Evolutionary conservation across 1,140 invertebrate species (phyloP), one percentile per base, ranked within the genome.

Genomic region (Steinernema khuongi): DNA sequence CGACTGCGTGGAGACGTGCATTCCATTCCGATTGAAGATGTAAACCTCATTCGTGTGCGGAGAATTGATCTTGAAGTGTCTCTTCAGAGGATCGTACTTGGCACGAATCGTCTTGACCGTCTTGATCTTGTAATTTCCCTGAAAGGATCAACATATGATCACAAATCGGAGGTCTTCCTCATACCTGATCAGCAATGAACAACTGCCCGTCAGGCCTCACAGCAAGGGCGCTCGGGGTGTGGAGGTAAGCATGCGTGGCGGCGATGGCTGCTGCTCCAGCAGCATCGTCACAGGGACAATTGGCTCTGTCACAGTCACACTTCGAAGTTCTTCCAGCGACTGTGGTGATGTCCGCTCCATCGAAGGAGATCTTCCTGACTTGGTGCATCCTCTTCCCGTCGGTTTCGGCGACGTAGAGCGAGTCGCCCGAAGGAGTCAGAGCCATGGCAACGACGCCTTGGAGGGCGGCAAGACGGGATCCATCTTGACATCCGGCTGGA

Each of bases 111-210:
- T 32, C 31, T 69, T 32, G 14, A 69, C 41, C 4, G 68, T 33
- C 68, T 69, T 69, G 28, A 69, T 69, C 68, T 69, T 69, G 68
- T 11, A 69, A 50, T 69, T 69, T 4, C 50, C 50, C 50, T 60
- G 26, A 60, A 60, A 41, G 7, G 7, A 41, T n/a, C 14, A 60
- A 60, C 11, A n/a, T 60, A n/a, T n/a, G 26, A 7, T 7, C 26
- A 60, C 14, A 60, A 60, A 26, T 26, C 50, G 50, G 26, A 22
- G 22, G 26, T 17, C 26, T 41, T 41, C 19, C 14, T 14, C 50
- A 4, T 60, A 22, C 68, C 68, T 69, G 68, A 22, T 69, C 68
- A n/a, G 68, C 68, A 28, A 69, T 69, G 28, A 33, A 50, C 11
- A 69, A 22, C 68, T 32, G 31, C 19, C 68, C 68, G 26, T 32